Conservation (phyloP, 2,888 invertebrate genomes). For the Smittia aterrima region DNA sequence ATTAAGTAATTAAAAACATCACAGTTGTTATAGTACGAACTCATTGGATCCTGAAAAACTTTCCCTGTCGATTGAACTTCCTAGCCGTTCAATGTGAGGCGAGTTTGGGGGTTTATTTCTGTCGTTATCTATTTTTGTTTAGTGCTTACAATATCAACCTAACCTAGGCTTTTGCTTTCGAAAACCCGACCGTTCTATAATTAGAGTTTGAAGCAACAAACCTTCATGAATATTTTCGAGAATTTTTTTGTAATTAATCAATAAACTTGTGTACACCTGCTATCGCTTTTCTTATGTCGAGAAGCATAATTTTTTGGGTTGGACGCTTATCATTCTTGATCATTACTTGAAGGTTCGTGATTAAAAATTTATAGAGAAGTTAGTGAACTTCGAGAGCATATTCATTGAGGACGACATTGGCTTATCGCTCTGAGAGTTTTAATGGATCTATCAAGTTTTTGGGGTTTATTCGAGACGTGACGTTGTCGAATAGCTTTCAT, state of each 20-base stretch:
- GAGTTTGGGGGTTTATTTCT: background rate
- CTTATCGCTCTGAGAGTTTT: background rate
- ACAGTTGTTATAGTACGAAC: conserved; percentile 26
- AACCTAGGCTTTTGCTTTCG: background rate
- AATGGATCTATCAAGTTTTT: background rate
- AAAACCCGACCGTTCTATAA: conserved; percentile 26
- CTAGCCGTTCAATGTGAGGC: too few relatives aligned
- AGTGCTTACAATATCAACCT: background rate
- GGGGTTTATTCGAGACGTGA: background rate
- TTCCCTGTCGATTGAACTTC: too few relatives aligned
- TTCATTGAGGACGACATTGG: background rate
- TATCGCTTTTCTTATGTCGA: conserved; percentile 3
- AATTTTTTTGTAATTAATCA: conserved; percentile 33
- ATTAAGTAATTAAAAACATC: conserved; percentile 41
- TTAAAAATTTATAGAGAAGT: conserved; percentile 6
- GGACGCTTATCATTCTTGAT: background rate
- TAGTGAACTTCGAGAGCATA: background rate
- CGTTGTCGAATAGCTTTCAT: background rate
- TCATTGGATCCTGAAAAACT: background rate
- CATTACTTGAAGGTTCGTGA: background rate
- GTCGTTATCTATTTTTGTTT: conserved; percentile 25
- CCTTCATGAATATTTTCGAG: background rate
- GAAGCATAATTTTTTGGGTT: background rate
- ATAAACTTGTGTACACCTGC: conserved; percentile 31
- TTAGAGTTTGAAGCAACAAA: conserved; percentile 17